Evolutionary conservation across 2,113 vertebrate species (phyloP).

Genomic region (Tachysurus fulvidraco): DNA sequence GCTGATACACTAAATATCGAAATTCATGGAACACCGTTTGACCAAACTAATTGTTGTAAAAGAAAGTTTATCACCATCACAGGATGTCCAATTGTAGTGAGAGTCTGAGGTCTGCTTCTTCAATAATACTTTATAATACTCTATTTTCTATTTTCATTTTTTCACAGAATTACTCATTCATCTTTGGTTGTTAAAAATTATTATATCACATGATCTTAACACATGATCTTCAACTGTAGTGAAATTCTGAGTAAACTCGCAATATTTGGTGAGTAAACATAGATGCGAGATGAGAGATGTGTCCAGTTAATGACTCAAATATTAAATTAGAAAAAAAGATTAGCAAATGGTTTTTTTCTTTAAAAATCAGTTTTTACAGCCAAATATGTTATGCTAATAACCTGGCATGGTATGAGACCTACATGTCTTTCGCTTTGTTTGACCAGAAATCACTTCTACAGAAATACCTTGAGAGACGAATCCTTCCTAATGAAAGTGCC

Average conservation of each 20-base stretch:
- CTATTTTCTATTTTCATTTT: too few species aligned
- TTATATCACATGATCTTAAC: too few species aligned
- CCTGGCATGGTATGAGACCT: not conserved
- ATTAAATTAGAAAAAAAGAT: not conserved
- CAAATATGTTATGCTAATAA: not conserved
- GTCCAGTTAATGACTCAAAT: not conserved
- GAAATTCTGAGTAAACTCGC: too few species aligned
- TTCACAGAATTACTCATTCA: too few species aligned
- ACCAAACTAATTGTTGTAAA: not conserved
- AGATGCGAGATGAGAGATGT: not conserved
- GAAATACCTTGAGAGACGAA: not conserved
- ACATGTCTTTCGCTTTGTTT: not conserved
- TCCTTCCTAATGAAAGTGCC: not conserved
- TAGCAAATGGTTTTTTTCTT: not conserved
- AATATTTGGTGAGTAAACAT: too few species aligned
- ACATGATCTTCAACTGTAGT: too few species aligned
- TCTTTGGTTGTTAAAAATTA: too few species aligned
- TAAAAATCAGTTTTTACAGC: not conserved
- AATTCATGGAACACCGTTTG: not conserved
- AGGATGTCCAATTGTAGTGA: too few species aligned
- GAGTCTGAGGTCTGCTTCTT: too few species aligned
- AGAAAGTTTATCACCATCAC: too few species aligned
- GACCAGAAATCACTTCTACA: not conserved
- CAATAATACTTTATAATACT: too few species aligned
- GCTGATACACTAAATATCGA: not conserved